Evolutionary conservation across 2,113 vertebrate genomes (phyloP).

Genomic region (Chaetops frenatus): DNA sequence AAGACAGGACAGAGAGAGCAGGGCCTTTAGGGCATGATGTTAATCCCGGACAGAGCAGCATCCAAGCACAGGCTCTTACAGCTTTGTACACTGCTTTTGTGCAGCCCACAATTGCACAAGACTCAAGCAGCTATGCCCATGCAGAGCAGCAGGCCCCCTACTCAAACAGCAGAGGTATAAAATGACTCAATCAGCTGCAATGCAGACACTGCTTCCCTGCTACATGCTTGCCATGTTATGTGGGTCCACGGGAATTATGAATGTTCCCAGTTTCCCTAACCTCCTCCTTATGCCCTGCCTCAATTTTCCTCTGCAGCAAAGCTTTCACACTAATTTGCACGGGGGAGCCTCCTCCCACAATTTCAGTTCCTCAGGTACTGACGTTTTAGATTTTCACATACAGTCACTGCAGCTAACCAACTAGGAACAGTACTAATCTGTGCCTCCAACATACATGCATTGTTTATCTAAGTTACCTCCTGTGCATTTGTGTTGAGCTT

Average conservation of each 20-base stretch:
- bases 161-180: background rate
- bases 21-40: background rate
- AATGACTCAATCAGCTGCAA: background rate
- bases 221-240: background rate
- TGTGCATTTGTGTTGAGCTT: background rate
- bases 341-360: background rate
- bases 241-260: background rate
- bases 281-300: background rate
- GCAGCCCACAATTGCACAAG: background rate
- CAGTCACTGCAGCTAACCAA: background rate
- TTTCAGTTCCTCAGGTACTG: background rate
- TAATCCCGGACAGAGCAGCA: background rate
- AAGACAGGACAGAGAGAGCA: background rate
- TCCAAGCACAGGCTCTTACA: background rate
- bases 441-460: background rate
- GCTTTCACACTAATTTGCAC: background rate
- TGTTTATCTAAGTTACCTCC: background rate
- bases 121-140: background rate
- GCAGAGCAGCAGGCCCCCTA: background rate
- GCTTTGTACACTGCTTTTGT: background rate
- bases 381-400: background rate
- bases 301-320: background rate
- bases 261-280: background rate
- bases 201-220: background rate
- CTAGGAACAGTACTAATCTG: background rate